Evolutionary conservation across 2,113 vertebrate genomes (phyloP), one percentile per base, ranked within the genome.

Genomic region (Indicator maculatus): DNA sequence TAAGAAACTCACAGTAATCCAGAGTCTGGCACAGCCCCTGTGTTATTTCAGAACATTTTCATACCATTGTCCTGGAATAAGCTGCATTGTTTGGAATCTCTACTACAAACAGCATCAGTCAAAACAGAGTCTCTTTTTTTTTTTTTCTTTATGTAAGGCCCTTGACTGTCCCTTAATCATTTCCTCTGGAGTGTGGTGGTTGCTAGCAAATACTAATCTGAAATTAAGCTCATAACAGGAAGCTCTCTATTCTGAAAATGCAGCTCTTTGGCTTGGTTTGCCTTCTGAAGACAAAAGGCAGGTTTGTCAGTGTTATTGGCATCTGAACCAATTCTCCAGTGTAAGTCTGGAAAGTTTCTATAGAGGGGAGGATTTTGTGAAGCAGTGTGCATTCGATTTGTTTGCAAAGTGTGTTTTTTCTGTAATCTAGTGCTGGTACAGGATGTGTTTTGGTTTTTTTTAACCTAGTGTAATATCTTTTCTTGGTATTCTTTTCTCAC

Each of bases 191-290:
- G 94, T 79, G 89, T 87, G 93, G 70, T 82, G 77, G 81, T 93
- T 89, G 83, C 93, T 90, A 89, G 89, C 92, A 93, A 93, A 92
- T 92, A 86, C 73, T 88, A 60, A 95, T 86, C 80, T 81, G 80
- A 88, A 96, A 92, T 96, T 60, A 87, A 89, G 45, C 61, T 95
- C 77, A 65, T 90, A 94, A 94, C 88, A 96, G 94, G 95, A 96
- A 95, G 67, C 83, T 86, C 73, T 93, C n/a, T 4, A 5, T 58
- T 90, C 86, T 89, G 92, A 61, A 90, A 75, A 84, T 39, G n/a
- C 0, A 6, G 16, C 67, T 75, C 36, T 90, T 93, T 77, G 75
- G 75, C 72, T 94, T 90, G 83, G 61, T 90, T 70, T 73, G 86
- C 90, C 92, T 93, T 86, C 61, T 84, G 83, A 86, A 88, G 86